Conservation (phyloP, 2,797 vertebrate genomes). For the Cynodonichthys magdalenae region DNA sequence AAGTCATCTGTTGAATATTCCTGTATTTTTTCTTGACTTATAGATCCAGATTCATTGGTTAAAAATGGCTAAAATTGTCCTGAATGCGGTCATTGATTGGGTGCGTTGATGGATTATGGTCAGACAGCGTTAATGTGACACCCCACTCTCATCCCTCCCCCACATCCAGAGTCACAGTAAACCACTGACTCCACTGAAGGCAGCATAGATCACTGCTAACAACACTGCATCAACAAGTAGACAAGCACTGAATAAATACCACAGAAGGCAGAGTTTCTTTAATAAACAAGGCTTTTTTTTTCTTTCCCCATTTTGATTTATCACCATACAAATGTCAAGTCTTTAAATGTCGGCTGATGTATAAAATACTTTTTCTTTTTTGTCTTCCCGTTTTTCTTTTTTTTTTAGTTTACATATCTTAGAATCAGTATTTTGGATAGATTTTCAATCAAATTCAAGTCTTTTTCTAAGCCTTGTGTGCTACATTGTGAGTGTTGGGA, state of each 20-base stretch:
- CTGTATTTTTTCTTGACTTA: no score
- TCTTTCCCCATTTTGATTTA: conserved; percentile 31
- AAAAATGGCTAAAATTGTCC: conserved; percentile 42
- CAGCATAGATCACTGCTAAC: conserved; percentile 69
- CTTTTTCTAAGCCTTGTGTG: conserved; percentile 8
- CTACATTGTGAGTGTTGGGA: conserved; percentile 13
- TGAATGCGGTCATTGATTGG: conserved; percentile 66
- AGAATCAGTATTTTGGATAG: conserved; percentile 1
- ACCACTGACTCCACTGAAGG: conserved; percentile 65
- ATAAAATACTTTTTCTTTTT: conserved; percentile 32
- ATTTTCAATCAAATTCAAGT: conserved; percentile 7
- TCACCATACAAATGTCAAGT: conserved; percentile 38
- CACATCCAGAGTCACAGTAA: conserved; percentile 49
- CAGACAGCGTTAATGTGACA: conserved; percentile 63
- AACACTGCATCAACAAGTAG: conserved; percentile 60
- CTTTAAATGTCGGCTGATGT: conserved; percentile 49
- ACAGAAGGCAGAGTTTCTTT: conserved; percentile 48
- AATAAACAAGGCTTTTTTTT: conserved; percentile 56
- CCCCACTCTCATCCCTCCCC: conserved; percentile 6
- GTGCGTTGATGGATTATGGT: conserved; percentile 57
- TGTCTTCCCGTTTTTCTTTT: conserved; percentile 1
- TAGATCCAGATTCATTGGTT: conserved; percentile 33
- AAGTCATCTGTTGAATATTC: no score
- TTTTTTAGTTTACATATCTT: conserved; percentile 31
- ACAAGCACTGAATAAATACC: conserved; percentile 58